phyloP scores from a whole-genome alignment of 1,140 invertebrate species.

The Meteorus sp. region DNA sequence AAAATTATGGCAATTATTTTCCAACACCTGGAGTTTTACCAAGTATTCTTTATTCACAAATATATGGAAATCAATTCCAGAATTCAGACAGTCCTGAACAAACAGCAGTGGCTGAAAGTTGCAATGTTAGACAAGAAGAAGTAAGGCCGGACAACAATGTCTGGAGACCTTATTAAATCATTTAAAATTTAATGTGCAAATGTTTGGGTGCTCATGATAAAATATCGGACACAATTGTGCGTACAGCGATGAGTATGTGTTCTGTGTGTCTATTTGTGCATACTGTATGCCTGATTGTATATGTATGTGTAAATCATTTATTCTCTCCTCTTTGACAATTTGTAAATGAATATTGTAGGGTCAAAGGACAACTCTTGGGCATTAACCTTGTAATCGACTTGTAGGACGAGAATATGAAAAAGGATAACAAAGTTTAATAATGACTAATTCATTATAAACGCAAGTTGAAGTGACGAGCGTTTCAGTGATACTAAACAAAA shows the following conservation, averaged over 20 bases:
- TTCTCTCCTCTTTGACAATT: too few species aligned
- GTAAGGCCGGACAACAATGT: slow-evolving; percentile 59
- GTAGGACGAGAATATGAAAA: background rate
- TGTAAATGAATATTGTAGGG: too few species aligned
- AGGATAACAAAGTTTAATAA: background rate
- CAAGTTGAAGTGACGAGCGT: background rate
- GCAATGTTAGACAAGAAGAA: slow-evolving; percentile 55
- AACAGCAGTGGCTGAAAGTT: slow-evolving; percentile 49
- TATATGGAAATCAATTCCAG: slow-evolving; percentile 79
- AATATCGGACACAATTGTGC: background rate
- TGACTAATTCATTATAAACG: background rate
- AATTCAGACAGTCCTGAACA: slow-evolving; percentile 62
- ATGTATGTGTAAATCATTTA: background rate
- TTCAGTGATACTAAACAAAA: too few species aligned
- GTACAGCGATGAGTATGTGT: background rate
- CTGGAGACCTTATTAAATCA: slow-evolving; percentile 54
- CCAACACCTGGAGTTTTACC: slow-evolving; percentile 69
- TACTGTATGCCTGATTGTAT: background rate
- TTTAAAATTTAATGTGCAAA: slow-evolving; percentile 6
- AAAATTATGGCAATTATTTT: slow-evolving; percentile 70
- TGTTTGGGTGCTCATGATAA: background rate
- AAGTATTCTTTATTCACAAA: slow-evolving; percentile 79
- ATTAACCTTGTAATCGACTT: slow-evolving; percentile 16
- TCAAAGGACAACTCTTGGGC: slow-evolving; percentile 7
- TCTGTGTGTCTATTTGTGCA: background rate